Evolutionary conservation across 2,113 vertebrate species (phyloP).

Genomic region (Aleadryas rufinucha): DNA sequence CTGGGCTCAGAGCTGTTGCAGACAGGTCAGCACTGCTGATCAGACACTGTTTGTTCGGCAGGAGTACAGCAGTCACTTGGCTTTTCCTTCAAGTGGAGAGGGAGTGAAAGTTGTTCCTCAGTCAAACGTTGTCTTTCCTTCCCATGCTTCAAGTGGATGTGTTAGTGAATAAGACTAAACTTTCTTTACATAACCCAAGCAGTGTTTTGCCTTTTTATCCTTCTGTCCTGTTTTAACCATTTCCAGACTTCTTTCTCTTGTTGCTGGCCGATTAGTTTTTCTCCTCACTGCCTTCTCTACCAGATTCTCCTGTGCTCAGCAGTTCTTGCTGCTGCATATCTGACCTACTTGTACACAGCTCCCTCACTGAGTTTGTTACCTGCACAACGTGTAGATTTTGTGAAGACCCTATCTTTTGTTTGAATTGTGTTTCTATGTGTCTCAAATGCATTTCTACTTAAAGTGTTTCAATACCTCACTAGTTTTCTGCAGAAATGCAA

Average conservation of each 20-base stretch:
- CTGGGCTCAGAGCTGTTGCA: background rate
- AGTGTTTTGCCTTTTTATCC: background rate
- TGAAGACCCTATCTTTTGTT: background rate
- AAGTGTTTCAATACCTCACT: background rate
- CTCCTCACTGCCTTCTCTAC: background rate
- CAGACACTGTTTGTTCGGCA: background rate
- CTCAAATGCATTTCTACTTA: background rate
- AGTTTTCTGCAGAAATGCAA: conserved; percentile 19
- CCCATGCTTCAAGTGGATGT: background rate
- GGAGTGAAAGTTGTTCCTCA: background rate
- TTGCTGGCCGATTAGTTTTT: background rate
- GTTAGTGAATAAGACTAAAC: background rate
- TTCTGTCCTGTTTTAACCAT: background rate
- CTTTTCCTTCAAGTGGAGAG: background rate
- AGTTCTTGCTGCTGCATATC: background rate
- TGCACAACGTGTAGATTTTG: background rate
- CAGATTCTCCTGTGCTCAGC: conserved; percentile 28
- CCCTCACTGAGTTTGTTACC: background rate
- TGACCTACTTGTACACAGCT: conserved; percentile 4
- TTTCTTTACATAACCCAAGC: background rate
- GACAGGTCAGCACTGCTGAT: background rate
- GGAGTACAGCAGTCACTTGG: background rate
- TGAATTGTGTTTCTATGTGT: background rate
- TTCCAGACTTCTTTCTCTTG: background rate
- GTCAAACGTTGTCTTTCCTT: background rate